Conservation (phyloP, 2,113 vertebrate genomes). For the Pangasianodon hypophthalmus region DNA sequence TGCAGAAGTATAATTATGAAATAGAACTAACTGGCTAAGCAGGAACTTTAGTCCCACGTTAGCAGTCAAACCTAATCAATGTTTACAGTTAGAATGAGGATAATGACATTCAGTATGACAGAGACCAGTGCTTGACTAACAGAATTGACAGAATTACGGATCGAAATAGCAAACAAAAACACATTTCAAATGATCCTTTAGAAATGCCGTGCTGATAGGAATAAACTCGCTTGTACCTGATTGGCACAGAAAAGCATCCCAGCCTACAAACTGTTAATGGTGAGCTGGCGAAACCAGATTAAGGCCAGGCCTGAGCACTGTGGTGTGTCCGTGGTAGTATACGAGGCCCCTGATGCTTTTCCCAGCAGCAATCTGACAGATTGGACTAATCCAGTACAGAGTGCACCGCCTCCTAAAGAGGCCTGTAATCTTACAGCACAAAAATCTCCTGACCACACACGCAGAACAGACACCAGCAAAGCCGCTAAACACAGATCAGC, state of each 20-base stretch:
- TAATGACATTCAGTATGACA: not conserved
- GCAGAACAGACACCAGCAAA: conserved; percentile 14
- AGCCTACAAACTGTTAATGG: not conserved
- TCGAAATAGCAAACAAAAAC: not conserved
- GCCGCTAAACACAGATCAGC: conserved; percentile 15
- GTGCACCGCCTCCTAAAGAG: conserved; percentile 43
- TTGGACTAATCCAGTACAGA: conserved; percentile 68
- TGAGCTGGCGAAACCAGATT: conserved; percentile 55
- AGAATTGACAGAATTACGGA: conserved; percentile 6
- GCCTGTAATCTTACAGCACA: conserved; percentile 45
- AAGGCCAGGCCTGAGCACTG: conserved; percentile 62
- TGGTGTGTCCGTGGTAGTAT: conserved; percentile 30
- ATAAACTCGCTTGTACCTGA: not conserved
- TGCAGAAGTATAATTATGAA: not conserved
- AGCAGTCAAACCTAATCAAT: not conserved
- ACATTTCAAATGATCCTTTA: not conserved
- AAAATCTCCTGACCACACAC: conserved; percentile 51
- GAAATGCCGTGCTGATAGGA: not conserved
- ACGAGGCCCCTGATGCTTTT: conserved; percentile 55
- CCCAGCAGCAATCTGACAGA: conserved; percentile 62
- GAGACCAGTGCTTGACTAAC: not conserved
- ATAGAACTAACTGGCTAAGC: not conserved
- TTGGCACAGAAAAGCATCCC: not conserved
- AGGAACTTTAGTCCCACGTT: not conserved
- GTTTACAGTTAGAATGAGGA: not conserved